Conservation (phyloP, 2,797 vertebrate species). For the Bradypodion pumilum region DNA sequence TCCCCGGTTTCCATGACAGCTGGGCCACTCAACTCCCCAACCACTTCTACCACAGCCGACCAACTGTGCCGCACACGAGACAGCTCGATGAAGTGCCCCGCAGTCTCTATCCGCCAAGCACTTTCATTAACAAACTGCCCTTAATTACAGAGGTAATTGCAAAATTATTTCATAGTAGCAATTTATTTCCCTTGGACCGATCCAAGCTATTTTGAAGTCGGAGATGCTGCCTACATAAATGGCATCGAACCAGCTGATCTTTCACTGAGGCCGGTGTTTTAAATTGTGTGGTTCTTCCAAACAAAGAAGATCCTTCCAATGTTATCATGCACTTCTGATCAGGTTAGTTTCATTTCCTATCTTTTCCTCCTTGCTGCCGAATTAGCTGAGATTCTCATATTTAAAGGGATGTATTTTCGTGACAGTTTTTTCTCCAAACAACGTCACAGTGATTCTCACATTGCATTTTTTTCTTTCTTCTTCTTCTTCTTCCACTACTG, state of each 20-base stretch:
- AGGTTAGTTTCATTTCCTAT: neutral
- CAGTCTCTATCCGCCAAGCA: slow-evolving; percentile 73
- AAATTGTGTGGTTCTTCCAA: slow-evolving; percentile 6
- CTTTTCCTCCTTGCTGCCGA: no score
- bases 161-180: slow-evolving; percentile 77
- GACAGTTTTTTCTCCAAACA: neutral
- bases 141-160: slow-evolving; percentile 82
- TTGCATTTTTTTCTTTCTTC: no score
- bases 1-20: slow-evolving; percentile 70
- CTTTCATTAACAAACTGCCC: slow-evolving; percentile 82
- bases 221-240: slow-evolving; percentile 59
- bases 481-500: no score
- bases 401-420: no score
- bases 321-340: neutral
- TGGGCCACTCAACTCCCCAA: slow-evolving; percentile 68
- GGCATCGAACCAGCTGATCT: slow-evolving; percentile 65
- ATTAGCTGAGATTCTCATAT: neutral
- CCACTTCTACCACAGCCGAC: slow-evolving; percentile 51
- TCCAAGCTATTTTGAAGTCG: slow-evolving; percentile 70
- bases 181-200: slow-evolving; percentile 73
- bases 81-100: slow-evolving; percentile 69
- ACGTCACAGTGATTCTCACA: no score
- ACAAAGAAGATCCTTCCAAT: neutral
- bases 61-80: slow-evolving; percentile 56
- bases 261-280: slow-evolving; percentile 43